Base-by-base conservation (phyloP, 1,140 invertebrate species). In the Drosophila guanche region DNA sequence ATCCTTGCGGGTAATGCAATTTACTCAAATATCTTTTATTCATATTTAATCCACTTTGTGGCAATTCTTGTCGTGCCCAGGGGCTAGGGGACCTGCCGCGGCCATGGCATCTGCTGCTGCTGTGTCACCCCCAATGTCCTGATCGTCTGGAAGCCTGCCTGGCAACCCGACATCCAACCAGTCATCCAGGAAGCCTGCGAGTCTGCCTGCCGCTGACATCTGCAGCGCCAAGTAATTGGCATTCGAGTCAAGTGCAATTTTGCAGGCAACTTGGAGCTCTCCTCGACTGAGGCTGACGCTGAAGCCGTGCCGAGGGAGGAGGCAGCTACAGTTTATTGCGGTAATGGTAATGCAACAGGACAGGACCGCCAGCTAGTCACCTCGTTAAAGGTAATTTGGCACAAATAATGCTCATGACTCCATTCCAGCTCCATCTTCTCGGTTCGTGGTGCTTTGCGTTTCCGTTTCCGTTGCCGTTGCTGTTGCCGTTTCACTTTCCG, bases 331-430 rank as follows among this genome's bases (percentile, higher is more conserved):
- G 81, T 86, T 86, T 88, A 88, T 88, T 86, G 83, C 78, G 77
- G 81, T 80, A 86, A 85, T 85, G 81, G 81, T 81, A 86, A 80
- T 85, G 81, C 81, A 77, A 86, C 77, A 81, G 76, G 80, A 85
- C 68, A 20, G 63, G 68, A 78, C 65, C 60, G 75, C 62, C 71
- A 76, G 76, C 80, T 88, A 88, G 83, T 88, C 83, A 88, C 83
- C 83, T 88, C 83, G 83, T 88, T 88, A 88, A 88, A 88, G 83
- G 83, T 88, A 88, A 88, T 88, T 88, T 81, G 81, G 83, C 78
- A 78, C 83, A 88, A 88, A 88, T 88, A 88, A 88, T 88, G 75
- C 68, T 81, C 70, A 88, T 79, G 78, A 83, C 79, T 83, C 70
- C 60, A 88, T 86, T 69, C 62, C 47, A 29, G 47, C 29, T 10